These are phyloP conservation scores for Meleagris gallopavo DNA, from an alignment of 2,113 vertebrate genomes.

Conservation along the genomic window DNA sequence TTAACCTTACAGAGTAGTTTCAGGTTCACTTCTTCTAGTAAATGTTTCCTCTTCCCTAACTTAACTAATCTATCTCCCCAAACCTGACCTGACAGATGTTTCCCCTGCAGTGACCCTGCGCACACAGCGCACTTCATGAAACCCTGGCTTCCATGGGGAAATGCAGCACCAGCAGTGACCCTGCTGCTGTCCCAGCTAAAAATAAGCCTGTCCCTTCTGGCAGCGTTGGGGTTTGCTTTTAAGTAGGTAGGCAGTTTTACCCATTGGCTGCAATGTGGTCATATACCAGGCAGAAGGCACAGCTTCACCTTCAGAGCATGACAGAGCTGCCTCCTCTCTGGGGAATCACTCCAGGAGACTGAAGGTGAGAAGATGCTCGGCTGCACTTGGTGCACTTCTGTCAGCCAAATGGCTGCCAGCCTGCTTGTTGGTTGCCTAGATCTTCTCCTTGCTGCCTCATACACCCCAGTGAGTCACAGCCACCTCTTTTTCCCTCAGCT, in stretches of 20 bases:
- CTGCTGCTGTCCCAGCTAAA: constrained; percentile 68
- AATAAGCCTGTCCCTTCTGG: constrained; percentile 70
- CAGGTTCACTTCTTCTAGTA: constrained; percentile 41
- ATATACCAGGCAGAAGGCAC: constrained; percentile 48
- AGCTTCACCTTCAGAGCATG: constrained; percentile 58
- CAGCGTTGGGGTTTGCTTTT: constrained; percentile 64
- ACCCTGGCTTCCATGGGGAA: constrained; percentile 55
- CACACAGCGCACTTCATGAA: constrained; percentile 39
- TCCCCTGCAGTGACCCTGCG: background rate
- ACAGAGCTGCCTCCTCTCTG: background rate
- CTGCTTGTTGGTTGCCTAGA: constrained; percentile 7
- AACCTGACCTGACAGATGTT: constrained; percentile 70
- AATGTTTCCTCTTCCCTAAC: constrained; percentile 47
- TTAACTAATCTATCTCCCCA: constrained; percentile 64
- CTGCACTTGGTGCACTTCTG: background rate
- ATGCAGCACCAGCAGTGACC: constrained; percentile 68
- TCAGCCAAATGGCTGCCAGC: background rate
- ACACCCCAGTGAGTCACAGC: background rate
- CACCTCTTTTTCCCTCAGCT: background rate
- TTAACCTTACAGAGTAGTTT: constrained; percentile 49
- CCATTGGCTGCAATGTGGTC: constrained; percentile 29
- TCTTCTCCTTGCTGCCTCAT: background rate
- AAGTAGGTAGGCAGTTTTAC: constrained; percentile 65
- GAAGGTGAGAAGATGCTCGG: constrained; percentile 32
- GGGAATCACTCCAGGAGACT: background rate